Evolutionary conservation across 1,140 invertebrate species (phyloP), one percentile per base, ranked within the genome.

Genomic region (Drosophila elegans): DNA sequence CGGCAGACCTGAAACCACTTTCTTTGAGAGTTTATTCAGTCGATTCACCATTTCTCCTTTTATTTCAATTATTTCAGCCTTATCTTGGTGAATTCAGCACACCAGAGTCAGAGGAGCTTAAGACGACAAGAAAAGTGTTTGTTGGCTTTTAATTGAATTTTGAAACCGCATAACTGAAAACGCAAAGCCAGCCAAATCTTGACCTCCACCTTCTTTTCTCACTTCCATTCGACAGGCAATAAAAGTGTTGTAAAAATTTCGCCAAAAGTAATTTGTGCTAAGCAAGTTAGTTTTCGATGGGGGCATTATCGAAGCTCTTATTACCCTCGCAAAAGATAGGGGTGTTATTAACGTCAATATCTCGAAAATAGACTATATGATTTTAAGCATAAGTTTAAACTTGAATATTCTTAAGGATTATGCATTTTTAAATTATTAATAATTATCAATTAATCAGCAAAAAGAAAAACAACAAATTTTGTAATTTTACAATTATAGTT

Each of bases 81-180:
- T 74, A 73, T 73, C 71, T 74, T 11, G 27, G 42, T 52, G 41
- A 48, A 34, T 74, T 46, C 52, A 78, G 62, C 69, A 59, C 71
- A 41, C 49, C 41, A 60, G 55, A 53, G 16, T 42, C 25, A 5
- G 27, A 16, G 4, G 27, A 21, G 55, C 48, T 41, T 32, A 74
- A 39, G 69, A 74, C 48, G 67, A 69, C 71, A 73, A 54, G 71
- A 69, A 63, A 83, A 80, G 66, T 77, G 80, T 88, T 82, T 89
- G 84, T 88, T 89, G 76, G 74, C 72, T 88, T 88, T 88, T 88
- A 88, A 88, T 88, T 88, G 83, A 88, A 88, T 88, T 88, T 82
- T 79, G 73, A 78, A 89, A 83, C 79, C 80, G 84, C 84, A 88
- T 83, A 88, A 86, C 83, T 86, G 83, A 86, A 86, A 88, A 83